Percentiles rank a stretch among this genome's conserved stretches.
Evolutionary conservation across 1,140 invertebrate genomes (phyloP).

Genomic region (Drosophila pectinifera): DNA sequence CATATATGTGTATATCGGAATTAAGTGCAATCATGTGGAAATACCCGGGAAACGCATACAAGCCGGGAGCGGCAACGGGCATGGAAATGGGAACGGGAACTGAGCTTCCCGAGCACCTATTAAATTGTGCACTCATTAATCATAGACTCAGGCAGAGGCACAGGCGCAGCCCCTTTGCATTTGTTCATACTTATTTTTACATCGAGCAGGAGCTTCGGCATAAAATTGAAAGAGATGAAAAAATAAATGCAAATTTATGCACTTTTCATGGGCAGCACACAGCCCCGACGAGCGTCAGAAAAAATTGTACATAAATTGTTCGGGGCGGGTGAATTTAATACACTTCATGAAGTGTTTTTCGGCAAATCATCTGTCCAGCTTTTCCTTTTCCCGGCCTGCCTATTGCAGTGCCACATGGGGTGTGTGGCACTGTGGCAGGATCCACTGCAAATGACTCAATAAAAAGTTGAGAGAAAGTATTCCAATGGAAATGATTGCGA

Average conservation of each 20-base stretch:
- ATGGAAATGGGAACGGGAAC: conserved; percentile 13
- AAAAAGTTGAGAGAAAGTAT: conserved; percentile 33
- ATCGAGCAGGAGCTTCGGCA: conserved; percentile 12
- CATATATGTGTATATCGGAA: conserved; percentile 45
- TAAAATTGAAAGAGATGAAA: conserved; percentile 46
- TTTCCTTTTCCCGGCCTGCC: conserved; percentile 27
- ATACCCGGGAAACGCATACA: conserved; percentile 67
- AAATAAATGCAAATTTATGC: conserved; percentile 78
- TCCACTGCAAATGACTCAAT: conserved; percentile 61
- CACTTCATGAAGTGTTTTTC: conserved; percentile 67
- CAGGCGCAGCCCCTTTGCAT: conserved; percentile 2
- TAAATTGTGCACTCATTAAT: conserved; percentile 82
- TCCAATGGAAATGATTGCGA: conserved; percentile 29
- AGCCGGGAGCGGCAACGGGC: conserved; percentile 29
- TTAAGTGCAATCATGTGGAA: conserved; percentile 82
- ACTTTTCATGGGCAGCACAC: conserved; percentile 59
- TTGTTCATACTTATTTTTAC: conserved; percentile 63
- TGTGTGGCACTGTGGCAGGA: conserved; percentile 69
- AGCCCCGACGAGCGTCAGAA: conserved; percentile 25
- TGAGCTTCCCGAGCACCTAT: conserved; percentile 68
- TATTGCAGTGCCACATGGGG: conserved; percentile 68
- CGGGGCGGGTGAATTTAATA: conserved; percentile 65
- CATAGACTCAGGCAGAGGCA: conserved; percentile 52
- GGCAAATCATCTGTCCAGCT: conserved; percentile 35
- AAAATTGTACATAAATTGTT: conserved; percentile 48